Evolutionary conservation across 2,797 vertebrate genomes (phyloP), one percentile per base, ranked within the genome.

Genomic region (Sphenodon punctatus): DNA sequence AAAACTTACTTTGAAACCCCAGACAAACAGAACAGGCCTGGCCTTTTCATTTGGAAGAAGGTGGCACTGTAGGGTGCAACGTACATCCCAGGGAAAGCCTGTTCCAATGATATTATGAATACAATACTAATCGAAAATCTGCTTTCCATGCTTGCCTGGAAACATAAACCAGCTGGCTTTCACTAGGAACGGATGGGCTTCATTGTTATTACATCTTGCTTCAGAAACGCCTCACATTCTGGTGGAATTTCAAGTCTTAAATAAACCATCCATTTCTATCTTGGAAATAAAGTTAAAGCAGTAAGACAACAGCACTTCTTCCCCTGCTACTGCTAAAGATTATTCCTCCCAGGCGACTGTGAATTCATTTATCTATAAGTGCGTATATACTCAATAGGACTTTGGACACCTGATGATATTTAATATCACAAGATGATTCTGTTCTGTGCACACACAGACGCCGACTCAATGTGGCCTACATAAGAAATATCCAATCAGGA

Each of bases 401-500:
- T 32, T 25, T 73, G 77, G 39, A 64, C 36, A 70, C 46, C 49
- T 84, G 64, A 65, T 67, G 36, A 39, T 78, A 82, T 84, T 75
- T 75, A 80, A 70, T 75, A 60, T 46, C 1, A 34, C 23, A 76
- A 90, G 82, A 80, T 23, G 27, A 86, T 87, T 87, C 15, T 71
- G 23, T 61, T 80, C 46, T 64, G 23, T 25, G 68, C 32, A n/a
- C 27, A 69, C 74, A 76, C 56, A 87, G 5, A 71, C 89, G 4
- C 15, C 8, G 51, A 78, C 38, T 88, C 82, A 55, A 66, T 67
- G 83, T 78, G 69, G 72, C 39, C 20, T 80, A 78, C 71, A 87
- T 86, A 68, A 83, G 69, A 82, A 87, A 80, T 83, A 84, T 49
- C 75, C 72, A 87, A 65, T 87, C 82, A 85, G 66, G 23, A 42